Conservation (phyloP, 2,888 invertebrate genomes). For the Sicus ferrugineus region DNA sequence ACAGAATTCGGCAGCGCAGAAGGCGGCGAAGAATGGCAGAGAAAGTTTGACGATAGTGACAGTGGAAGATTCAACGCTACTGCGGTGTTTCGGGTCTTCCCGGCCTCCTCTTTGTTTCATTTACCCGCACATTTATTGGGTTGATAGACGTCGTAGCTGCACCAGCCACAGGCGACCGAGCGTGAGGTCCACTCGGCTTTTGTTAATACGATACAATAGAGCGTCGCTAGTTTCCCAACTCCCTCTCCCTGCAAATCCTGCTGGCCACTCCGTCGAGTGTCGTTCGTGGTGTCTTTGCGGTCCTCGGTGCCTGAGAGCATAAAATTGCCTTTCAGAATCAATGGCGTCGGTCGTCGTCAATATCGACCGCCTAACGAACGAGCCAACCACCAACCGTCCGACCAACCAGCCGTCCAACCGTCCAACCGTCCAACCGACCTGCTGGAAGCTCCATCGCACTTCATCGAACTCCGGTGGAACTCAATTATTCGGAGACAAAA, state of each 20-base stretch:
- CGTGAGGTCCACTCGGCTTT: neutral
- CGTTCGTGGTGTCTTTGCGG: slow-evolving; percentile 9
- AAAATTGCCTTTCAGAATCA: slow-evolving; percentile 1
- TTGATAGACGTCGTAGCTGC: neutral
- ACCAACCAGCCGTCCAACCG: too few species aligned
- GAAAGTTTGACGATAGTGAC: too few species aligned
- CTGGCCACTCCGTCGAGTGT: too few species aligned
- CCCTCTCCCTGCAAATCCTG: too few species aligned
- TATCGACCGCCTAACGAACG: neutral
- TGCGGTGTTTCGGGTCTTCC: too few species aligned
- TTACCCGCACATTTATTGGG: neutral
- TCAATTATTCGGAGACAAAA: neutral
- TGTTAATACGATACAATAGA: neutral
- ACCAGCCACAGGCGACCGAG: neutral
- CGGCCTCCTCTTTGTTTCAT: neutral
- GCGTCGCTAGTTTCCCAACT: too few species aligned
- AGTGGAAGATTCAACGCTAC: too few species aligned
- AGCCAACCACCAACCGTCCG: too few species aligned
- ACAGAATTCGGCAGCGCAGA: too few species aligned
- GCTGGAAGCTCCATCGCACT: too few species aligned
- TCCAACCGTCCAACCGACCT: too few species aligned
- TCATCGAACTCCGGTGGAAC: neutral
- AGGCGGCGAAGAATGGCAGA: too few species aligned
- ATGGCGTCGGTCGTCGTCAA: neutral
- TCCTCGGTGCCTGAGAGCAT: neutral